A percentile compares a stretch with the other conserved stretches of the same genome.
phyloP scores from a whole-genome alignment of 2,888 invertebrate species.

The Toxonevra muliebris region DNA sequence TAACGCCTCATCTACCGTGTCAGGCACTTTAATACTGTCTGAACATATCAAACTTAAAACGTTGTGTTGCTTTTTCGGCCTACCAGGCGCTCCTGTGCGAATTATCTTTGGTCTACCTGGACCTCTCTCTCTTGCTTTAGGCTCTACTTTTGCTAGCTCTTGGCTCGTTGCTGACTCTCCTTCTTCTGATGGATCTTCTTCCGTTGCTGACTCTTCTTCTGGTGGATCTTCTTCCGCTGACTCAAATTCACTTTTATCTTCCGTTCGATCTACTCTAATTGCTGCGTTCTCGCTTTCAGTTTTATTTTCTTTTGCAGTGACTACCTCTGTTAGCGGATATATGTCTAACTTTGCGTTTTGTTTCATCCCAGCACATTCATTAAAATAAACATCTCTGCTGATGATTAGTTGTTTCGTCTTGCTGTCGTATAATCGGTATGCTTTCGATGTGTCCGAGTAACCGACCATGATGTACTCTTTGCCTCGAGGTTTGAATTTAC shows the following conservation, averaged over 20 bases:
- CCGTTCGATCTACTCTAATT: neutral
- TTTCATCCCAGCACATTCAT: conserved; percentile 16
- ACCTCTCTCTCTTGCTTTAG: conserved; percentile 7
- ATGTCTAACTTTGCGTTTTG: no score
- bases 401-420: conserved; percentile 14
- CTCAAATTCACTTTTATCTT: conserved; percentile 11
- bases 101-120: conserved; percentile 30
- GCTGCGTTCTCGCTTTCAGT: no score
- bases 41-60: conserved; percentile 12
- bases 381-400: conserved; percentile 29
- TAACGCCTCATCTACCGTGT: conserved; percentile 36
- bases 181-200: no score
- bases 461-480: conserved; percentile 14
- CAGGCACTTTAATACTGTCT: conserved; percentile 30
- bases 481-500: neutral
- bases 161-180: no score
- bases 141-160: no score
- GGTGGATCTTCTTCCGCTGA: conserved; percentile 3
- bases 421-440: conserved; percentile 25
- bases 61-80: conserved; percentile 38
- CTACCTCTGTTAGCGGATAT: no score
- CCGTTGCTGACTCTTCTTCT: no score
- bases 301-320: no score
- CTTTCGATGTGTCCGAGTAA: conserved; percentile 26
- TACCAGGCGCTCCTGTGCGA: conserved; percentile 26